Evolutionary conservation across 2,797 vertebrate genomes (phyloP).

Genomic region (Thaleichthys pacificus): DNA sequence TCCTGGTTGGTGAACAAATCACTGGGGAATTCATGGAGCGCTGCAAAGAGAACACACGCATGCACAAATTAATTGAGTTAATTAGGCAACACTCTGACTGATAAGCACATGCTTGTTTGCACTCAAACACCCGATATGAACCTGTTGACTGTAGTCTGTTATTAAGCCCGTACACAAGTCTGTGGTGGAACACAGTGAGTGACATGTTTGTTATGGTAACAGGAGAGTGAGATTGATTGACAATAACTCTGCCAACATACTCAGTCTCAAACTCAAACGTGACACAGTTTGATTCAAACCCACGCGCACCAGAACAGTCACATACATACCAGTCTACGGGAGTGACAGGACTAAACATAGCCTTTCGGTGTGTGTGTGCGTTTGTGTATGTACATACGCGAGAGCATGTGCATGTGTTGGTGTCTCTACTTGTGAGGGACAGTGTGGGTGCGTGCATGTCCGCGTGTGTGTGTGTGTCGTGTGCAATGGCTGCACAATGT

Average conservation of each 20-base stretch:
- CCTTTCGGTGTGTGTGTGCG: slow-evolving; percentile 1
- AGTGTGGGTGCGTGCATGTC: slow-evolving; percentile 15
- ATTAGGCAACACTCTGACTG: slow-evolving; percentile 1
- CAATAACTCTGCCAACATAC: not conserved
- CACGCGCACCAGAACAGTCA: slow-evolving; percentile 33
- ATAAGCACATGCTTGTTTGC: no score
- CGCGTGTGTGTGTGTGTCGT: slow-evolving; percentile 6
- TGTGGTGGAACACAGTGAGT: slow-evolving; percentile 8
- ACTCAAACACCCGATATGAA: no score
- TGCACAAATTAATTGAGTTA: slow-evolving; percentile 7
- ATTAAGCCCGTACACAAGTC: not conserved
- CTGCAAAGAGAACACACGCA: slow-evolving; percentile 65
- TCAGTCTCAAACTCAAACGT: slow-evolving; percentile 25
- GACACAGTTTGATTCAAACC: slow-evolving; percentile 18
- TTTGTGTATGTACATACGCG: not conserved
- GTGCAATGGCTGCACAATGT: slow-evolving; percentile 50
- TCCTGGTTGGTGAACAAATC: slow-evolving; percentile 91
- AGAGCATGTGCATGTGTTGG: slow-evolving; percentile 13
- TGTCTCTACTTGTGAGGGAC: not conserved
- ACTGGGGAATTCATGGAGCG: slow-evolving; percentile 91
- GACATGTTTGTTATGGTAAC: not conserved
- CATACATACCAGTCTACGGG: not conserved
- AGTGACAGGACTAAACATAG: slow-evolving; percentile 51
- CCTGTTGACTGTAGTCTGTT: no score
- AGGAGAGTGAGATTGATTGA: not conserved